Conservation (phyloP, 35 echinoderm and acorn worm species). For the Heliocidaris erythrogramma region DNA sequence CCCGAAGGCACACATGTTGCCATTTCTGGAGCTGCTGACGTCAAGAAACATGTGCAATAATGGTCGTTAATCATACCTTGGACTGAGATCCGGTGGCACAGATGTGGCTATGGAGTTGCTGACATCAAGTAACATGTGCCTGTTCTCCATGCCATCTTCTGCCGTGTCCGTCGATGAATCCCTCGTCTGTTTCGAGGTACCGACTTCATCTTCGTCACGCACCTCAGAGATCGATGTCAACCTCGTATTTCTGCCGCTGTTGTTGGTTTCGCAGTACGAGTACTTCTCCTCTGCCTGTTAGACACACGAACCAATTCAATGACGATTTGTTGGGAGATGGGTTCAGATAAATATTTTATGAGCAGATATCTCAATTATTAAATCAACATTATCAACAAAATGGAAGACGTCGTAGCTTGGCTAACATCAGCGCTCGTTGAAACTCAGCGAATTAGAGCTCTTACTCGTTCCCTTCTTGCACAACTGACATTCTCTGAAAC, state of each 20-base stretch:
- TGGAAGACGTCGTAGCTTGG: not conserved
- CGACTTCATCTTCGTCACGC: conserved; percentile 78
- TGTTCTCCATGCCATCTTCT: conserved; percentile 57
- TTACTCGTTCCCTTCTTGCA: not conserved
- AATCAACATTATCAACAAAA: not conserved
- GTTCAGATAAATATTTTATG: not conserved
- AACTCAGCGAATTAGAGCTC: not conserved
- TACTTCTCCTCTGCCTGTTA: conserved; percentile 65
- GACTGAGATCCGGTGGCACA: conserved; percentile 91
- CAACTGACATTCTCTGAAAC: not conserved
- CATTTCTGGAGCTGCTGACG: not conserved
- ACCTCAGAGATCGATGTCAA: conserved; percentile 89
- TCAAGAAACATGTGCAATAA: not conserved
- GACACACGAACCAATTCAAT: not conserved
- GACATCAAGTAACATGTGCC: conserved; percentile 78
- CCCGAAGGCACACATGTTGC: not conserved
- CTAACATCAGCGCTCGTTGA: not conserved
- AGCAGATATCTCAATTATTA: not conserved
- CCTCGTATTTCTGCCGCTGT: conserved; percentile 56
- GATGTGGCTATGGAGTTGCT: conserved; percentile 64
- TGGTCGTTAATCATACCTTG: conserved; percentile 59
- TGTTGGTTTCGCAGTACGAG: conserved; percentile 57
- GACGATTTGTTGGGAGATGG: not conserved
- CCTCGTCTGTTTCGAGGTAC: conserved; percentile 41
- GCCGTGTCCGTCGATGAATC: conserved; percentile 61